phyloP scores from a whole-genome alignment of 2,888 invertebrate genomes.

The Scaptomyza reducta region DNA sequence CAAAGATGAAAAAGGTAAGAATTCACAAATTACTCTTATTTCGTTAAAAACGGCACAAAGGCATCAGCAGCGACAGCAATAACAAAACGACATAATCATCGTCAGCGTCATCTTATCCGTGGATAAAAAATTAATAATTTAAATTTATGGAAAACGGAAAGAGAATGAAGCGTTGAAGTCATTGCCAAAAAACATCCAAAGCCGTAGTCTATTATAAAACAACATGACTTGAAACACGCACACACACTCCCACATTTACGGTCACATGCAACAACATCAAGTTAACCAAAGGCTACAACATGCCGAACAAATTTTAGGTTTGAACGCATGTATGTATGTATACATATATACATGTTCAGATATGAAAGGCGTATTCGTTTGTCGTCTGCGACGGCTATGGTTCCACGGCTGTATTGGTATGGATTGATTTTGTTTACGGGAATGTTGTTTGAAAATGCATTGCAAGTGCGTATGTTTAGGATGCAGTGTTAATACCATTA shows the following conservation, averaged over 20 bases:
- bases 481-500: too few species aligned
- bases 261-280: constrained; percentile 16
- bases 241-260: constrained; percentile 36
- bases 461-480: constrained; percentile 27
- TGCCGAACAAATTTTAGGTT: neutral
- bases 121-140: constrained; percentile 82
- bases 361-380: constrained; percentile 48
- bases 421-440: constrained; percentile 44
- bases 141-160: constrained; percentile 84
- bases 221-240: constrained; percentile 61
- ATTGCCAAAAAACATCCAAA: constrained; percentile 77
- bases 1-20: constrained; percentile 64
- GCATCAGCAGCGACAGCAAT: constrained; percentile 63
- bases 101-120: constrained; percentile 79
- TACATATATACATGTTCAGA: constrained; percentile 33
- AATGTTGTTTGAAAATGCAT: constrained; percentile 36
- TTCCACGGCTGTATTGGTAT: constrained; percentile 26
- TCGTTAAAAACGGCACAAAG: constrained; percentile 76
- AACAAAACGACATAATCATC: constrained; percentile 81
- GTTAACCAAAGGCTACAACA: constrained; percentile 1
- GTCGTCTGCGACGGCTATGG: constrained; percentile 35
- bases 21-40: constrained; percentile 77
- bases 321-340: neutral
- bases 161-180: constrained; percentile 81
- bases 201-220: constrained; percentile 76